Base-by-base conservation (phyloP, 1,140 invertebrate species). In the Spodoptera frugiperda region DNA sequence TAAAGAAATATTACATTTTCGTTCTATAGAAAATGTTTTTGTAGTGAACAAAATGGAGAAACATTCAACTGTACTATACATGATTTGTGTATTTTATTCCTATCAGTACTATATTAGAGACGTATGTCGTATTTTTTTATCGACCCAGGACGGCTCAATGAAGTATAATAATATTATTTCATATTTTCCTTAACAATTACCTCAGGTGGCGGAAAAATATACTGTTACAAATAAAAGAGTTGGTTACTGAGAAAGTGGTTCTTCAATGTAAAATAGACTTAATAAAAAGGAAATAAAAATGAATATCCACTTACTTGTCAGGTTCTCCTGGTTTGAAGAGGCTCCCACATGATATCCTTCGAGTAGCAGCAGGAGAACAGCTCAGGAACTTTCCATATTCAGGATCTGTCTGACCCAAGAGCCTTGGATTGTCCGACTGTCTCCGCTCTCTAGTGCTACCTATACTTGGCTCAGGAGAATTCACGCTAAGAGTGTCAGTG, bases 261-360 rank as follows among this genome's bases (percentile, higher is more conserved):
- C 33, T 39, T 39, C 1, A 39, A 39, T 39, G 4, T 8, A 15
- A 10, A 33, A 44, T 10, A 30, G 6, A 44, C 10, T 9, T 39
- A 63, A 17, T 63, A 9, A 9, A 63, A 39, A 17, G 11, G 1
- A 25, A 21, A 63, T 44, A 17, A 17, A 12, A 11, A 10, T 3
- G 3, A 30, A 68, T 30, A 15, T 70, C 63, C 25, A 94, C 94
- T 94, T 90, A 95, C 95, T 95, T 95, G 68, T 94, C 93, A 51
- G 95, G 92, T 87, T 96, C 95, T 8, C 95, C 95, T 14, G 95
- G 95, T 89, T 96, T 97, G 79, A 97, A 95, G 55, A 97, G 95
- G 89, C 96, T 97, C 65, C 97, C 97, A 79, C 96, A 97, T 61
- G 96, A 97, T 86, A 97, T 97, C 71, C 97, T 94, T 82, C 97